Evolutionary conservation across 2,113 vertebrate genomes (phyloP).

Genomic region (cattle (Bos taurus)): DNA sequence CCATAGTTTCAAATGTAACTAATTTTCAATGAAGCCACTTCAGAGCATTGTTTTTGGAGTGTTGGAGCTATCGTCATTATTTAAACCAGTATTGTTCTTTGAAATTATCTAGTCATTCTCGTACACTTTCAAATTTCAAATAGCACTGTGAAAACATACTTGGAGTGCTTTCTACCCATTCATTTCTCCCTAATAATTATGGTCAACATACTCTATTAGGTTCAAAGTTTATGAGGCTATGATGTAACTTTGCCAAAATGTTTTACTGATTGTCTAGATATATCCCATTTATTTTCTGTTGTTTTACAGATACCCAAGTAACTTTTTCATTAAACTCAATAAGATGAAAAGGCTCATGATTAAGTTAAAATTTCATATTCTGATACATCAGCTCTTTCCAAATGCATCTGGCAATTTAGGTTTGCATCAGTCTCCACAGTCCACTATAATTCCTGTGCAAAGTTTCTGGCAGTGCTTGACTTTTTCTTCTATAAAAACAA

Average conservation of each 20-base stretch:
- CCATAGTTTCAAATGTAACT: conserved; percentile 37
- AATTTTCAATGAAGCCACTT: conserved; percentile 32
- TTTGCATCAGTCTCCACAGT: neutral
- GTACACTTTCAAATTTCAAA: conserved; percentile 25
- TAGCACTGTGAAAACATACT: neutral
- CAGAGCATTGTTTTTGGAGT: conserved; percentile 18
- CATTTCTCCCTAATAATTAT: neutral
- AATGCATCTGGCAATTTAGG: neutral
- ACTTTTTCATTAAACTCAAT: conserved; percentile 15
- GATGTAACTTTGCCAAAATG: neutral
- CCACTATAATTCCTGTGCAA: neutral
- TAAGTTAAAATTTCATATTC: neutral
- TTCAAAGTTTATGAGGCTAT: neutral
- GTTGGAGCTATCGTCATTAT: neutral
- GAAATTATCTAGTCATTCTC: neutral
- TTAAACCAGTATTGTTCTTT: conserved; percentile 1
- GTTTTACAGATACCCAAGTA: neutral
- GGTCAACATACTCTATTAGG: neutral
- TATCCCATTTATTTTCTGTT: neutral
- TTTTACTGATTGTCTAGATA: neutral
- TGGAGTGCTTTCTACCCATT: neutral
- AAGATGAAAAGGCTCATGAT: neutral
- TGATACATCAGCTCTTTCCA: neutral
- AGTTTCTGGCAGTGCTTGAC: conserved; percentile 30
- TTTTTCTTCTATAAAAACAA: conserved; percentile 39